Evolutionary conservation across 2,888 invertebrate genomes (phyloP), one percentile per base, ranked within the genome.

Genomic region (Blastobasis adustella): DNA sequence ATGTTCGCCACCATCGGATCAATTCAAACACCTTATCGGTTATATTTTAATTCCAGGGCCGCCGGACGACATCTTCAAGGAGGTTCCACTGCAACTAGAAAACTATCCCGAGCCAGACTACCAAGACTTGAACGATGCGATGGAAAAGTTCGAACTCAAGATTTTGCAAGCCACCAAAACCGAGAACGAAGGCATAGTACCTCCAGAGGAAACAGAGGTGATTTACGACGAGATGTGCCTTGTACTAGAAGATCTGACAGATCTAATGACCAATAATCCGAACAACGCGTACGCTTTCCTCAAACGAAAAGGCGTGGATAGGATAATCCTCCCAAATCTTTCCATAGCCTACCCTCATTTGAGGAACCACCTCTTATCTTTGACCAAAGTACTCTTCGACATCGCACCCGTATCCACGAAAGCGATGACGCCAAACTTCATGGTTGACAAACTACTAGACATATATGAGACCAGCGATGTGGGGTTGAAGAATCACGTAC

Each of bases 401-500:
- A 57, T 71, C 0, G 73, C 70, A 0, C 81, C 82, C 0, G 63
- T 61, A 0, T 75, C 72, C 0, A 73, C 73, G 0, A 63, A 57
- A 0, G 57, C 67, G 0, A 50, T 69, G 0, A 69, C 79, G 38
- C 82, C 85, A 0, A 56, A 68, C 3, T 65, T 57, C 43, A 54
- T 80, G 6, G 55, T 84, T 0, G 82, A 83, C 46, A 68, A 62
- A 55, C 42, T 86, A 2, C 43, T 87, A 9, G 73, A 81, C 43
- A 70, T 84, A 36, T 83, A 81, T 41, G 82, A 82, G 49, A 57
- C 65, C 1, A 78, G 76, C 6, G 55, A 73, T 53, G 51, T 76
- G 8, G 71, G 62, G 6, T 47, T 80, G 1, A 86, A 85, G 60
- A 69, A 72, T 0, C 68, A 73, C 10, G 69, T 71, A 0, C 50